Base-by-base conservation (phyloP, 2,113 vertebrate species). In the Motacilla alba region DNA sequence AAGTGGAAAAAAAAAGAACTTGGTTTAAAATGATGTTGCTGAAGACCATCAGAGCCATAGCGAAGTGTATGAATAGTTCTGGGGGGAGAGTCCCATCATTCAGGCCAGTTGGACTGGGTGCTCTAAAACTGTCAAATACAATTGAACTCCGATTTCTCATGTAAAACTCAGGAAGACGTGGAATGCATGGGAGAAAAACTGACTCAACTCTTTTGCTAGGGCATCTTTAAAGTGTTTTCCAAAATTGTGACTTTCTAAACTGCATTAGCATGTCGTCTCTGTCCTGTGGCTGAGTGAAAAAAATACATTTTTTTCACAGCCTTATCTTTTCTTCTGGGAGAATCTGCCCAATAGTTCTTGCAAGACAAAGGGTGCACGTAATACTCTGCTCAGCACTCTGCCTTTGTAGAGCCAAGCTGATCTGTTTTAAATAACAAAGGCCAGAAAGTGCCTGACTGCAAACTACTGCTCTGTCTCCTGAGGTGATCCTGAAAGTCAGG, bases 51-150 rank as follows among this genome's bases (percentile, higher is more conserved):
- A 62, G 69, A 64, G 41, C 35, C 46, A 43, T n/a, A 28, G 31
- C 37, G 62, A 60, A 90, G 15, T 16, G 4, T 58, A 13, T 31
- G 39, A 70, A 75, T 55, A 31, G 26, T 81, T 92, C 30, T 82
- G 47, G 22, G 31, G 70, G 15, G 31, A 53, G 52, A 70, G 27
- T 79, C 59, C 76, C 28, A 18, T 79, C 80, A 50, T 59, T 77
- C 93, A 70, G 35, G 73, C 55, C 50, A 39, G 15, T 33, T 91
- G 83, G 50, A 22, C 64, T 53, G 66, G 22, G 13, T 95, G 86
- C 27, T 95, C 70, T 91, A 30, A 83, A 96, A 90, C 47, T 80
- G 80, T 89, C 94, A 80, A 58, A 83, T 62, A 30, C 66, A 76
- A 69, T 30, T 76, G 67, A 83, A 84, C n/a, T 93, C 43, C 28